A percentile compares a stretch with the other conserved stretches of the same genome.
Conservation (phyloP, 1,140 invertebrate genomes). For the Formica selysi region DNA sequence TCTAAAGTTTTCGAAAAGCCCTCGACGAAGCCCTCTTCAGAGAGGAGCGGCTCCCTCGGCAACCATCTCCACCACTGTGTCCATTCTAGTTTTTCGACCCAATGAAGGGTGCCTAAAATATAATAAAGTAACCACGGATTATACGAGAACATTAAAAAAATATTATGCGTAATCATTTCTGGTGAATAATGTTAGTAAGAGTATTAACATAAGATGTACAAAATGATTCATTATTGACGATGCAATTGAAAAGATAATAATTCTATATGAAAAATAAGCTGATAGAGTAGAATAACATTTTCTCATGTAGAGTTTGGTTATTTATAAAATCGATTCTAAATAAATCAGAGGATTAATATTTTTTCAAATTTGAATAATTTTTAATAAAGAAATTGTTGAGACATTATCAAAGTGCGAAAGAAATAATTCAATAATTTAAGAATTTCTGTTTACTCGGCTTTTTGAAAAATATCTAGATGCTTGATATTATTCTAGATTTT, state of each 20-base stretch:
- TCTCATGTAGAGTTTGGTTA: neutral
- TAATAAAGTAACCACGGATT: neutral
- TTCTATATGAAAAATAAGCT: neutral
- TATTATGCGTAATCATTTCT: neutral
- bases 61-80: slow-evolving; percentile 87
- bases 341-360: too few relatives aligned
- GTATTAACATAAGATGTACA: neutral
- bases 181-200: neutral
- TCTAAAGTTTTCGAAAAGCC: slow-evolving; percentile 89
- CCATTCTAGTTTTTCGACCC: slow-evolving; percentile 92
- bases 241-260: neutral
- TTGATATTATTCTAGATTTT: too few relatives aligned
- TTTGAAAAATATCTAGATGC: too few relatives aligned
- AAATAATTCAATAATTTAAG: too few relatives aligned
- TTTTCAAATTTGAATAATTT: neutral
- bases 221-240: neutral
- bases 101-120: slow-evolving; percentile 85
- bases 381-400: too few relatives aligned
- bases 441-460: too few relatives aligned
- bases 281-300: neutral
- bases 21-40: slow-evolving; percentile 87
- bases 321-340: neutral
- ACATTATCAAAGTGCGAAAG: too few relatives aligned
- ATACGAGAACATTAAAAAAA: neutral
- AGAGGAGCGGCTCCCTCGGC: slow-evolving; percentile 86